These are phyloP conservation scores for Phaedon cochleariae DNA, from an alignment of 2,888 invertebrate species.

Conservation along the genomic window DNA sequence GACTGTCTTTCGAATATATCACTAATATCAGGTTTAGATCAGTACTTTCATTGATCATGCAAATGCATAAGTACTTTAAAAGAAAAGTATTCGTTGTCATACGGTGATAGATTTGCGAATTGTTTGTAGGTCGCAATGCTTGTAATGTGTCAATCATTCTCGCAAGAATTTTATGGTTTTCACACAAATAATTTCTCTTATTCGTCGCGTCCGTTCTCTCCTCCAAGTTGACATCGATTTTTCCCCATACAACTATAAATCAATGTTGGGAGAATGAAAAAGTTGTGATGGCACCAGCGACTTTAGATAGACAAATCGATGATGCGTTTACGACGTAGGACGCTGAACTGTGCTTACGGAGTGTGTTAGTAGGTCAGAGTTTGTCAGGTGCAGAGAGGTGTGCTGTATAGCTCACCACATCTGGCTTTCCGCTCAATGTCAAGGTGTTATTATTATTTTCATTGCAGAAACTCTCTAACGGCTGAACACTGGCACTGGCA, in stretches of 20 bases:
- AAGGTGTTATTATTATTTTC: conserved; percentile 56
- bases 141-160: conserved; percentile 8
- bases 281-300: conserved; percentile 18
- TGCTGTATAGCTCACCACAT: conserved; percentile 24
- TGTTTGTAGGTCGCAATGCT: not conserved
- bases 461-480: conserved; percentile 55
- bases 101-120: too few relatives aligned
- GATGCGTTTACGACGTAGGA: conserved; percentile 48
- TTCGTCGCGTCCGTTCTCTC: conserved; percentile 10
- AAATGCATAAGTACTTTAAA: too few relatives aligned
- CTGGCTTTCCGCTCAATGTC: conserved; percentile 45
- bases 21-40: too few relatives aligned
- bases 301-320: conserved; percentile 32
- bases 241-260: conserved; percentile 7
- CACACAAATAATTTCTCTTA: conserved; percentile 13
- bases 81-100: too few relatives aligned
- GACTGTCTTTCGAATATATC: too few relatives aligned
- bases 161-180: conserved; percentile 9
- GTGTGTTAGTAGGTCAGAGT: conserved; percentile 62
- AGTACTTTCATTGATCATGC: too few relatives aligned
- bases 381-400: conserved; percentile 52
- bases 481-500: conserved; percentile 51
- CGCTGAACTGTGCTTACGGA: conserved; percentile 57
- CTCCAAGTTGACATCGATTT: conserved; percentile 8
- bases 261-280: conserved; percentile 18